Percentiles rank a stretch among this genome's conserved stretches.
These are phyloP conservation scores for Neuroscelio doddi DNA, from an alignment of 2,888 invertebrate species.

Conservation along the genomic window DNA sequence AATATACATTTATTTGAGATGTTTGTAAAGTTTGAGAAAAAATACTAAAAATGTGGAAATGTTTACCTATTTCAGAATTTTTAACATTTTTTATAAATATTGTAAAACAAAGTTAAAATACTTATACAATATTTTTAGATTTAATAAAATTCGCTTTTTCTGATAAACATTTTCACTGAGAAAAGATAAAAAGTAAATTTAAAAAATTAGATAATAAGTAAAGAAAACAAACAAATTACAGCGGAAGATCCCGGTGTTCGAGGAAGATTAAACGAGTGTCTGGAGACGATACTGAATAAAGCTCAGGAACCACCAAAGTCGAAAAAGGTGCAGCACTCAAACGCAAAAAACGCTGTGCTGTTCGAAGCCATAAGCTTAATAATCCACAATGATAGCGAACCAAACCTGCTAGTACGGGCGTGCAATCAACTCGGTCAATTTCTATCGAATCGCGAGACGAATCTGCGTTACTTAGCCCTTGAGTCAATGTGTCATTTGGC, in stretches of 20 bases:
- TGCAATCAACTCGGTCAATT: constrained; percentile 99
- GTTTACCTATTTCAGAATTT: too few species aligned
- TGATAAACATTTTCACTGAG: too few species aligned
- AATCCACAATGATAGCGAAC: constrained; percentile 98
- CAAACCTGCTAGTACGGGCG: constrained; percentile 95
- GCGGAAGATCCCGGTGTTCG: constrained; percentile 96
- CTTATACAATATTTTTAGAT: too few species aligned
- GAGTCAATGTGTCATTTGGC: constrained; percentile 99
- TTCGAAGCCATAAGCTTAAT: constrained; percentile 99
- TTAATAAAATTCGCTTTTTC: too few species aligned
- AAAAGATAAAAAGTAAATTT: too few species aligned
- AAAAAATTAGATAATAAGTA: too few species aligned
- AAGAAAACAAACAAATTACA: too few species aligned
- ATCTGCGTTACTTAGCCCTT: constrained; percentile 96
- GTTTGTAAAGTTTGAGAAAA: too few species aligned
- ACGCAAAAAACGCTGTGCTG: constrained; percentile 99
- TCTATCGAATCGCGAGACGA: constrained; percentile 96
- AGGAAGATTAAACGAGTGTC: constrained; percentile 95
- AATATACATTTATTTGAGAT: too few species aligned
- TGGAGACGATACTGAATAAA: constrained; percentile 98
- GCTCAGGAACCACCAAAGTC: constrained; percentile 99
- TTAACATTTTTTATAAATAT: too few species aligned
- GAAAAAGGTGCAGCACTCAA: constrained; percentile 99
- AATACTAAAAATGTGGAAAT: too few species aligned
- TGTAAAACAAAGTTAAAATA: too few species aligned